Percentiles rank a stretch among this genome's conserved stretches.
Conservation (phyloP, 35 echinoderm and acorn worm genomes). For the Anneissia japonica region DNA sequence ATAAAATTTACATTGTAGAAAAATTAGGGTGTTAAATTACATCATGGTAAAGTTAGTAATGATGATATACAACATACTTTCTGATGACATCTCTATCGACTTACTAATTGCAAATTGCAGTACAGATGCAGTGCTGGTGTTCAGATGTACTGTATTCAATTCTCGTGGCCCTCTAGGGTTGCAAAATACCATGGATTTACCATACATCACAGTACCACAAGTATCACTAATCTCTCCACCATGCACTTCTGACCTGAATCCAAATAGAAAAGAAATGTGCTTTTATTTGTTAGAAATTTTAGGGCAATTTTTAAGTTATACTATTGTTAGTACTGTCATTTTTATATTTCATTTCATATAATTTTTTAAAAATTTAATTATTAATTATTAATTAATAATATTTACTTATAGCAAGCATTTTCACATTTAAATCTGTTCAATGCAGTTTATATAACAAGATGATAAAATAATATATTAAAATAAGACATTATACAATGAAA, state of each 20-base stretch:
- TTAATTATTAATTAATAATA: no score
- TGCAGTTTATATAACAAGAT: no score
- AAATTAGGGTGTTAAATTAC: neutral
- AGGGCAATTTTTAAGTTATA: neutral
- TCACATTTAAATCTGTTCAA: no score
- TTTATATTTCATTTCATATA: no score
- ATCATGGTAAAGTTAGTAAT: neutral
- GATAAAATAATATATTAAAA: no score
- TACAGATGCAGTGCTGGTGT: slow-evolving; percentile 74
- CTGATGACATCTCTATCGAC: neutral
- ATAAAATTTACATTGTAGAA: no score
- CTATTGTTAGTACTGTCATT: no score
- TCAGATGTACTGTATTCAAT: slow-evolving; percentile 72
- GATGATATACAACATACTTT: neutral
- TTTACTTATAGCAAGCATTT: no score
- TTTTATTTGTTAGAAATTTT: neutral
- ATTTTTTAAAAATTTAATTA: no score
- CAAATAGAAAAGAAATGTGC: neutral
- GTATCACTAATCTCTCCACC: slow-evolving; percentile 66
- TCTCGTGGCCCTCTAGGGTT: slow-evolving; percentile 59
- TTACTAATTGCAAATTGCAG: slow-evolving; percentile 90
- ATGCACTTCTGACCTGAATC: slow-evolving; percentile 67
- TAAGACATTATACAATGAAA: no score
- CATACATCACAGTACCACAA: slow-evolving; percentile 82
- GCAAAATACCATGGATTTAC: slow-evolving; percentile 84